Evolutionary conservation across 2,888 invertebrate genomes (phyloP), one percentile per base, ranked within the genome.

Genomic region (Dendrolimus pini): DNA sequence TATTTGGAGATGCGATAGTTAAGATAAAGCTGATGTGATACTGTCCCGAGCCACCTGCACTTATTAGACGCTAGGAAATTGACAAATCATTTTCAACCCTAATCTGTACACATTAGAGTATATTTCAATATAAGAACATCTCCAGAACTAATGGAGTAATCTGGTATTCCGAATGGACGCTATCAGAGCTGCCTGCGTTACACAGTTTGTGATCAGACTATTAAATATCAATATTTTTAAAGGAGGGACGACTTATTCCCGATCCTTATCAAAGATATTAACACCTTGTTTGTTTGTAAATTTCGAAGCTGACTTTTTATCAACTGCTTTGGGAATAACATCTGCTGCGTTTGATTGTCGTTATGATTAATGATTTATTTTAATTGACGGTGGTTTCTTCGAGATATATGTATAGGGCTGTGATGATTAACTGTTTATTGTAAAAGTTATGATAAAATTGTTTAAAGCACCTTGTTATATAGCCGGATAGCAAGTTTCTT

Each of bases 161-260:
- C 85, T 82, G 85, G 85, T 82, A 86, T 87, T 80, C 83, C 70
- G 69, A 81, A 74, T 80, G 80, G 74, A 80, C 77, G 78, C 71
- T 70, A 70, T 70, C 65, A 71, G 74, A 70, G 82, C 85, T 88
- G 85, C 87, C 81, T 81, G 81, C 78, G 74, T 89, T 88, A 88
- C 89, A 79, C 85, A 65, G 75, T 70, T 73, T 80, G 77, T 80
- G 82, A 80, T 77, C 78, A 71, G 82, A 83, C 86, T 85, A 85
- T 87, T 83, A 86, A 86, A 84, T 82, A 86, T 87, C 85, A 85
- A 89, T 90, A 89, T 87, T 85, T 89, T 85, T 87, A 82, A 81
- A 77, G 71, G 70, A 75, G 81, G 76, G 82, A 78, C 69, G 75
- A 81, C 77, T 72, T 80, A 78, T 79, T 82, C 75, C 69, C 61